phyloP scores from a whole-genome alignment of 1,140 invertebrate species.

The Procambarus clarkii region DNA sequence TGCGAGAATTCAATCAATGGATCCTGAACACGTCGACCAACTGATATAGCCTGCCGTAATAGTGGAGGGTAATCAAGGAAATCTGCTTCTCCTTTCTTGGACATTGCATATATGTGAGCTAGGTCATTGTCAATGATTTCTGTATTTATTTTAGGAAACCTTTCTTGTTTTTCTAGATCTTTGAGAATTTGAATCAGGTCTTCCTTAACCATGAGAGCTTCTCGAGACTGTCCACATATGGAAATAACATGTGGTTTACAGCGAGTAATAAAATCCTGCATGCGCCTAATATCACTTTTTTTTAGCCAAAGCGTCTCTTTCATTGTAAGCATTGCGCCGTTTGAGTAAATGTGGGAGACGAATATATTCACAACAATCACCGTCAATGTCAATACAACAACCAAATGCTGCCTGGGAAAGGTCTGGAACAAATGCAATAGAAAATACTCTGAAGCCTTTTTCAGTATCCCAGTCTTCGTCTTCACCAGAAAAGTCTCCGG shows the following conservation, averaged over 20 bases:
- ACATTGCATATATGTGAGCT: conserved; percentile 92
- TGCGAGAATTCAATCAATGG: conserved; percentile 97
- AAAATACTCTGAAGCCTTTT: conserved; percentile 91
- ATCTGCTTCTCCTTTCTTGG: conserved; percentile 89
- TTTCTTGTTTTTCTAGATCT: conserved; percentile 87
- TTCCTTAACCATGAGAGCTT: conserved; percentile 89
- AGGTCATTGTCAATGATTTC: conserved; percentile 96
- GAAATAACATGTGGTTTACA: conserved; percentile 96
- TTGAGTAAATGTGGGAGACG: conserved; percentile 90
- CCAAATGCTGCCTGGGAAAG: conserved; percentile 78
- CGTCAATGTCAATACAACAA: conserved; percentile 85
- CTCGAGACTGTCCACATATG: conserved; percentile 92
- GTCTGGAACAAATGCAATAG: conserved; percentile 91
- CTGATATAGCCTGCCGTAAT: conserved; percentile 92
- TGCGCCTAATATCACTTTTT: conserved; percentile 82
- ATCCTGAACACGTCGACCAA: conserved; percentile 95
- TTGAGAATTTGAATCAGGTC: conserved; percentile 88
- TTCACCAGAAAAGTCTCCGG: conserved; percentile 80
- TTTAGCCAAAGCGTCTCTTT: conserved; percentile 74
- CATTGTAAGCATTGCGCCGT: conserved; percentile 84
- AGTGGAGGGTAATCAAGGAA: conserved; percentile 94
- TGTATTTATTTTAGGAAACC: conserved; percentile 90
- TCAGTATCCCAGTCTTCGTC: conserved; percentile 93
- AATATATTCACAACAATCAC: conserved; percentile 93
- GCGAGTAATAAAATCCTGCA: conserved; percentile 90